Percentiles rank a stretch among this genome's conserved stretches.
Evolutionary conservation across 1,140 invertebrate species (phyloP).

Genomic region (Camponotus vicinus): DNA sequence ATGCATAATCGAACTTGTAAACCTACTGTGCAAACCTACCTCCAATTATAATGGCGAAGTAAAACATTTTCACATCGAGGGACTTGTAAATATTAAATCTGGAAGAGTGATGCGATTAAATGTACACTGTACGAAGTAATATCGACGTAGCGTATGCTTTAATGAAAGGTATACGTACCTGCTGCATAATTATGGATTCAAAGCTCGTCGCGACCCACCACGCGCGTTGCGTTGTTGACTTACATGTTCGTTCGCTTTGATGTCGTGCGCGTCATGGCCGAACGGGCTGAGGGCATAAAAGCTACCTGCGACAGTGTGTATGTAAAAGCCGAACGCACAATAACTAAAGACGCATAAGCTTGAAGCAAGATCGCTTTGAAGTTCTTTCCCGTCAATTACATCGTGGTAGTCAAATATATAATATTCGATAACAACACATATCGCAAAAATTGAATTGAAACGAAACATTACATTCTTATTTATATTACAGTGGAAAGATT

Average conservation of each 20-base stretch:
- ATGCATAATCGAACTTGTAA: not conserved
- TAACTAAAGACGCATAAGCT: constrained; percentile 61
- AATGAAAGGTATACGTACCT: constrained; percentile 34
- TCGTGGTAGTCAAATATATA: not conserved
- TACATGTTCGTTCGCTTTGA: constrained; percentile 53
- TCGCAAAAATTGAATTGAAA: not conserved
- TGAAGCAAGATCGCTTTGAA: constrained; percentile 54
- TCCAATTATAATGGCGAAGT: not conserved
- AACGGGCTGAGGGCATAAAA: constrained; percentile 50
- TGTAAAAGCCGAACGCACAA: constrained; percentile 60
- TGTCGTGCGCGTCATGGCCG: constrained; percentile 50
- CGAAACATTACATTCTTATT: not conserved
- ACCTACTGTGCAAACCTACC: not conserved
- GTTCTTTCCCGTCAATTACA: constrained; percentile 41
- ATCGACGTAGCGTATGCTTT: constrained; percentile 39
- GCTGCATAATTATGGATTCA: constrained; percentile 59
- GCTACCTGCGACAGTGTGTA: constrained; percentile 42
- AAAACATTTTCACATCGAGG: not conserved
- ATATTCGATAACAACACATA: constrained; percentile 33
- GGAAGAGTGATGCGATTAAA: constrained; percentile 36
- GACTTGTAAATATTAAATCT: constrained; percentile 42
- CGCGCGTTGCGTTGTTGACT: constrained; percentile 55
- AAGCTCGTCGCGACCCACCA: constrained; percentile 38
- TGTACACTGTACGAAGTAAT: constrained; percentile 18
- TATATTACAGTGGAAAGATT: not conserved